phyloP scores from a whole-genome alignment of 2,113 vertebrate species.

The Chiloscyllium plagiosum region DNA sequence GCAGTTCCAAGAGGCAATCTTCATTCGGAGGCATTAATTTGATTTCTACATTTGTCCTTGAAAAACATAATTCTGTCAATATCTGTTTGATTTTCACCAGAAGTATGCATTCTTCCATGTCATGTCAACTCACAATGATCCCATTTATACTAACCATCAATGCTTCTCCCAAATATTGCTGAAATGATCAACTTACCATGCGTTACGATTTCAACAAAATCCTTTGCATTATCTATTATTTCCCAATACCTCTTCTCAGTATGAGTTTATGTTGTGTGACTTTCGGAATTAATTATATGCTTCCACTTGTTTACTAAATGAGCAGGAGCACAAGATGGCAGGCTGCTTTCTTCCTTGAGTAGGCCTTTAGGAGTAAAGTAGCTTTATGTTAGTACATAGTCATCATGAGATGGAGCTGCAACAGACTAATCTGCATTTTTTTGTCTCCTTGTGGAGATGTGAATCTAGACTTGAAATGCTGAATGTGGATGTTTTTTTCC shows the following conservation, averaged over 20 bases:
- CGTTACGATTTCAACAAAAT: neutral
- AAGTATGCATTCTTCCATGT: too few species aligned
- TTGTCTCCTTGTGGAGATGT: too few species aligned
- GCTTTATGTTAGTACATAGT: neutral
- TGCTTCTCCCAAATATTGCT: neutral
- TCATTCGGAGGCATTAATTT: neutral
- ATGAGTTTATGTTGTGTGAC: neutral
- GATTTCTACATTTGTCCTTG: neutral
- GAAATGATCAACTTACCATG: neutral
- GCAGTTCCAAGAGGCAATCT: neutral
- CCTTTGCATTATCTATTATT: neutral
- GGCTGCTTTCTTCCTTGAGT: neutral
- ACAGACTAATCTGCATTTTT: neutral
- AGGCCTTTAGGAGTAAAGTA: neutral
- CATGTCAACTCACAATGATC: neutral
- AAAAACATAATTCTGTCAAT: neutral
- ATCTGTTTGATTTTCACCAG: neutral
- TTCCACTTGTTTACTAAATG: neutral
- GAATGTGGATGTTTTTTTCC: too few species aligned
- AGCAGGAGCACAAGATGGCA: neutral
- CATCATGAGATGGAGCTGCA: neutral
- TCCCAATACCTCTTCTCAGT: neutral
- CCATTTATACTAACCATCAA: neutral
- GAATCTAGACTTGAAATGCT: too few species aligned
- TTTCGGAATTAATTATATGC: neutral